A percentile compares a stretch with the other conserved stretches of the same genome.
Evolutionary conservation across 2,113 vertebrate genomes (phyloP).

Genomic region (Laticauda colubrina): DNA sequence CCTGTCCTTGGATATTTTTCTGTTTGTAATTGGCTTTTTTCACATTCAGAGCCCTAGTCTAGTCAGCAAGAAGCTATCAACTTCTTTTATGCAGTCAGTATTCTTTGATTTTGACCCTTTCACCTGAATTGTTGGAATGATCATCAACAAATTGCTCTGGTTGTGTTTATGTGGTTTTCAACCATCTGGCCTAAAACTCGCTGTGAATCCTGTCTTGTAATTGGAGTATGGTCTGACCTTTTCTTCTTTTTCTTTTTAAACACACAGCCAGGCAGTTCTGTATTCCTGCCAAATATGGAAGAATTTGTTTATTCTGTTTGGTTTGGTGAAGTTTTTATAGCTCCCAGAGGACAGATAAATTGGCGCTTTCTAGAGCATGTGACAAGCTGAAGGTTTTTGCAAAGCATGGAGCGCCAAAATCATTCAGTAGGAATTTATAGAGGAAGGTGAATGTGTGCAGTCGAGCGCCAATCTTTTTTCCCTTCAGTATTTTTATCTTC

Average conservation of each 20-base stretch:
- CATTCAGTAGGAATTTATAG: neutral
- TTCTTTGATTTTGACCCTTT: neutral
- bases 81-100: neutral
- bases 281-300: slow-evolving; percentile 21
- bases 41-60: neutral
- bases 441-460: neutral
- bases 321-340: slow-evolving; percentile 1
- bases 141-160: neutral
- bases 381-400: neutral
- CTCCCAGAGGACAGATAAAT: neutral
- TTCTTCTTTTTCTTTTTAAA: neutral
- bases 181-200: neutral
- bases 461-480: neutral
- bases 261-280: neutral
- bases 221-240: neutral
- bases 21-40: neutral
- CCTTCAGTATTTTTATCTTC: neutral
- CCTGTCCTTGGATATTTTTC: neutral
- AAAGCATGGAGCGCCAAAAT: neutral
- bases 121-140: fast-evolving
- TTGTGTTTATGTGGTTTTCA: neutral
- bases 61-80: neutral
- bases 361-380: neutral
- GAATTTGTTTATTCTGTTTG: neutral
- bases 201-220: neutral